These are phyloP conservation scores for Entomobrya proxima DNA, from an alignment of 2,888 invertebrate genomes.

Conservation along the genomic window DNA sequence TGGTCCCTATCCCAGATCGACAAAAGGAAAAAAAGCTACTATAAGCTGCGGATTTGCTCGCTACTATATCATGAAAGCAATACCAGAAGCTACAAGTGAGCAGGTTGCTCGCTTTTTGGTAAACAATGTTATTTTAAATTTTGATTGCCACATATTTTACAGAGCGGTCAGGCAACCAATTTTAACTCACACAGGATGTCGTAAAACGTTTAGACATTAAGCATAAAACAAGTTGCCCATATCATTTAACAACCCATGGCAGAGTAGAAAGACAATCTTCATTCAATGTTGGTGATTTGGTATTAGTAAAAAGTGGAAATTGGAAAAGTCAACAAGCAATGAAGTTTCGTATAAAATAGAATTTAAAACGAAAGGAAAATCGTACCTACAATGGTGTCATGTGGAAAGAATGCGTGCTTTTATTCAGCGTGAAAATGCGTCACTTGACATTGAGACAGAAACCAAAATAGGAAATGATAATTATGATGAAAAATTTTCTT, in stretches of 20 bases:
- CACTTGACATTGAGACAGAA: too few species aligned
- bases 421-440: background rate
- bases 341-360: background rate
- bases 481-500: too few species aligned
- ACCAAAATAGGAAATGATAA: too few species aligned
- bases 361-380: background rate
- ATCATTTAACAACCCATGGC: background rate
- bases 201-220: background rate
- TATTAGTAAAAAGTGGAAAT: background rate
- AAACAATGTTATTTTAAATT: constrained; percentile 46
- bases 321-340: background rate
- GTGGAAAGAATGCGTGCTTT: background rate
- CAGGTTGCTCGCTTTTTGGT: constrained; percentile 63
- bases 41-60: background rate
- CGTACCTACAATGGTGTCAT: background rate
- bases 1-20: constrained; percentile 33
- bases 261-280: background rate
- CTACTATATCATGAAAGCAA: constrained; percentile 4
- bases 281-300: background rate
- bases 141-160: constrained; percentile 23
- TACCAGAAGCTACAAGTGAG: constrained; percentile 43
- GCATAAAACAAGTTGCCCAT: background rate
- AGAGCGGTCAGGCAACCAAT: constrained; percentile 63
- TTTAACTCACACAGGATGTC: constrained; percentile 42
- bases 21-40: constrained; percentile 26